Percentiles rank a stretch among this genome's conserved stretches.
Conservation (phyloP, 2,888 invertebrate genomes). For the Pachliopta kotzebuea region DNA sequence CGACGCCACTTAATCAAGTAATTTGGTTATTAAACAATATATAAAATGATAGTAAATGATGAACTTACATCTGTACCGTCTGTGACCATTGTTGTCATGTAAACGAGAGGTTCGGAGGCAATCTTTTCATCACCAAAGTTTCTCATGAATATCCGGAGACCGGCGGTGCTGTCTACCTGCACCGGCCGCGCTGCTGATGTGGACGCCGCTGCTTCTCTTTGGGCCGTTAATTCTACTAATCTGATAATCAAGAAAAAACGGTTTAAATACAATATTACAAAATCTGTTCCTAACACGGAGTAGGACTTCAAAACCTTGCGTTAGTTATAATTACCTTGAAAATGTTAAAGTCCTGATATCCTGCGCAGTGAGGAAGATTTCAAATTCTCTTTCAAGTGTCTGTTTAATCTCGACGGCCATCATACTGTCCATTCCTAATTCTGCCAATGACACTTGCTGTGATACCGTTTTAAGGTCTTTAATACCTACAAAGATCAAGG, state of each 20-base stretch:
- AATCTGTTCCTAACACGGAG: too few relatives aligned
- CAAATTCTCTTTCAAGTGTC: slow-evolving; percentile 93
- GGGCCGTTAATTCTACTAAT: slow-evolving; percentile 75
- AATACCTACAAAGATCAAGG: slow-evolving; percentile 61
- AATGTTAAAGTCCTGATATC: slow-evolving; percentile 92
- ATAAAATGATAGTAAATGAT: too few relatives aligned
- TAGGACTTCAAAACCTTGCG: too few relatives aligned
- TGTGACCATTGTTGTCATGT: slow-evolving; percentile 76
- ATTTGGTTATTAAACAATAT: too few relatives aligned
- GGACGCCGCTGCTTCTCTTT: slow-evolving; percentile 67
- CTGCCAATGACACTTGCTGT: slow-evolving; percentile 87
- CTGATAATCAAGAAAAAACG: slow-evolving; percentile 41
- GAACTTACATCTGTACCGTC: slow-evolving; percentile 65
- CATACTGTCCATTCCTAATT: slow-evolving; percentile 97
- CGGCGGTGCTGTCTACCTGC: slow-evolving; percentile 52
- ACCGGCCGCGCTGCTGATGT: slow-evolving; percentile 51
- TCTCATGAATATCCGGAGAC: slow-evolving; percentile 80
- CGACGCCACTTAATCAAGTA: background rate
- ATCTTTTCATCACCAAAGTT: slow-evolving; percentile 82
- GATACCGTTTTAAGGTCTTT: slow-evolving; percentile 86
- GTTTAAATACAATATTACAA: too few relatives aligned
- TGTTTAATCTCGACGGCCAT: slow-evolving; percentile 98
- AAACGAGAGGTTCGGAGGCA: slow-evolving; percentile 75
- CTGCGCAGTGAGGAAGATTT: slow-evolving; percentile 91
- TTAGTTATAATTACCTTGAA: slow-evolving; percentile 66